Conservation (phyloP, 2,113 vertebrate genomes). For the Cebus imitator region DNA sequence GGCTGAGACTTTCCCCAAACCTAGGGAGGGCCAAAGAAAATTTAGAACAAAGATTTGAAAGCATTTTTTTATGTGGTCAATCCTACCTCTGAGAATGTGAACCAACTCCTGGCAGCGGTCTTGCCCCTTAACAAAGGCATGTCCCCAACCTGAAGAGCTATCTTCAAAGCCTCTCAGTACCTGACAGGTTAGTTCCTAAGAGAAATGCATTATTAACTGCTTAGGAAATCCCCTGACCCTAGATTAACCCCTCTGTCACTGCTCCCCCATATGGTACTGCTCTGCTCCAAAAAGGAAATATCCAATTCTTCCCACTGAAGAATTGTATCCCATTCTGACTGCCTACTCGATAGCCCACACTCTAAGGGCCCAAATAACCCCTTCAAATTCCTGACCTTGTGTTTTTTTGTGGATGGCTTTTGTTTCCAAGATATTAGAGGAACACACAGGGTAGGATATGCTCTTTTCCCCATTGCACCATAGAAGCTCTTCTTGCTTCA, state of each 20-base stretch:
- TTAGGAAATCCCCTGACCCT: background rate
- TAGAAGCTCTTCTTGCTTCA: background rate
- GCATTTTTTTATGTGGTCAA: background rate
- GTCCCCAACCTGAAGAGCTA: background rate
- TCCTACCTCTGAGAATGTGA: conserved; percentile 24
- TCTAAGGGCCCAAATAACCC: background rate
- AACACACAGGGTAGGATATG: background rate
- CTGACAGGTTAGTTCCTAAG: conserved; percentile 6
- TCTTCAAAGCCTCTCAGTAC: conserved; percentile 9
- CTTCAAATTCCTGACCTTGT: background rate
- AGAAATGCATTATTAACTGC: conserved; percentile 28
- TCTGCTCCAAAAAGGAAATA: background rate
- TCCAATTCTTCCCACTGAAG: conserved; percentile 6
- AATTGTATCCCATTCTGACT: conserved; percentile 13
- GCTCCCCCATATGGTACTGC: background rate
- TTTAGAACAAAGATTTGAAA: conserved; percentile 24
- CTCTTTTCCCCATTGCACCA: background rate
- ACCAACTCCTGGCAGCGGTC: background rate
- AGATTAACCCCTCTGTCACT: background rate
- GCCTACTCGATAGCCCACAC: background rate
- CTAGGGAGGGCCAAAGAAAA: background rate
- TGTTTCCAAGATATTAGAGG: background rate
- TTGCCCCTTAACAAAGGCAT: background rate
- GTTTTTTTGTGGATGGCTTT: conserved; percentile 20
- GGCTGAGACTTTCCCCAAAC: background rate